A percentile compares a stretch with the other conserved stretches of the same genome.
These are phyloP conservation scores for Thymelicus acteon DNA, from an alignment of 2,888 invertebrate species.

Conservation along the genomic window DNA sequence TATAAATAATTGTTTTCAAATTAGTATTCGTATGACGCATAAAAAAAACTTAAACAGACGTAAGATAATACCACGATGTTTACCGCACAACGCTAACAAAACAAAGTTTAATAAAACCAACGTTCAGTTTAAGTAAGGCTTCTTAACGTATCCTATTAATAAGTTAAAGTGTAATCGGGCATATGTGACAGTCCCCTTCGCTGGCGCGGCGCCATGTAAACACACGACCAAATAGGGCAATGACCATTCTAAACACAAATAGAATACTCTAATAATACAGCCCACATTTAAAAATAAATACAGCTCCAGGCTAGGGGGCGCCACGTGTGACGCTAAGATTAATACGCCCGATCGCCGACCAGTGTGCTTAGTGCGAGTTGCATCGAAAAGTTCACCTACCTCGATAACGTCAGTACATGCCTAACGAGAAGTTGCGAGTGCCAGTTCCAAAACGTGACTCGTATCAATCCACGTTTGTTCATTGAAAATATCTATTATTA, in stretches of 20 bases:
- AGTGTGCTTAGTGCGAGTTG: too few relatives aligned
- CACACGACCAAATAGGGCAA: conserved; percentile 80
- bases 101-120: neutral
- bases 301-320: conserved; percentile 60
- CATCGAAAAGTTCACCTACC: too few relatives aligned
- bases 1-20: too few relatives aligned
- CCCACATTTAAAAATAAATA: conserved; percentile 67
- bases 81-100: too few relatives aligned
- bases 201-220: conserved; percentile 77
- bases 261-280: conserved; percentile 74
- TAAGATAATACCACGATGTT: too few relatives aligned
- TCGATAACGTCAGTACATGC: too few relatives aligned
- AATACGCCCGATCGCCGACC: conserved; percentile 57
- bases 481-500: too few relatives aligned
- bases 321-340: conserved; percentile 72
- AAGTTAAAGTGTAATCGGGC: conserved; percentile 13
- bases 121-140: neutral
- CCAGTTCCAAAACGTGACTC: too few relatives aligned
- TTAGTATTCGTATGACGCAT: too few relatives aligned
- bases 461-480: too few relatives aligned
- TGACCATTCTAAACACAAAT: conserved; percentile 77
- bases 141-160: neutral
- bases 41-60: too few relatives aligned
- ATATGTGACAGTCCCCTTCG: conserved; percentile 35
- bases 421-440: too few relatives aligned